phyloP scores from a whole-genome alignment of 2,797 vertebrate genomes.

The Tachyglossus aculeatus region DNA sequence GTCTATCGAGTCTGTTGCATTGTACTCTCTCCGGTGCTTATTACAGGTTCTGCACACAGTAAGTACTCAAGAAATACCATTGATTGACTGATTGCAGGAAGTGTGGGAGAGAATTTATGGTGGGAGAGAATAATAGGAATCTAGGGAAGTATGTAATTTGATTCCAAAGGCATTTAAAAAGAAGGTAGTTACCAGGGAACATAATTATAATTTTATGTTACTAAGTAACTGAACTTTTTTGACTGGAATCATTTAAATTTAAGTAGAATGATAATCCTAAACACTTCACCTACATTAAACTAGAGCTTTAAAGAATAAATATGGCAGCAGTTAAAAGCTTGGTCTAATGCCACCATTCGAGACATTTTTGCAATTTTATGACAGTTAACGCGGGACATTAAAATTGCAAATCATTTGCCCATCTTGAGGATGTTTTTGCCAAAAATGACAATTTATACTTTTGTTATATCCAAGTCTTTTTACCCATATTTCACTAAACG shows the following conservation, averaged over 20 bases:
- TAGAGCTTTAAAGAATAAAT: conserved; percentile 35
- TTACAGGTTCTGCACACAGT: too few species aligned
- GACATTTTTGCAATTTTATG: conserved; percentile 25
- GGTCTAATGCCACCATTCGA: conserved; percentile 46
- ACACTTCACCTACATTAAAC: conserved; percentile 33
- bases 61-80: too few species aligned
- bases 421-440: conserved; percentile 5
- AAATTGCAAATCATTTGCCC: conserved; percentile 3
- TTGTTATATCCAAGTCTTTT: neutral
- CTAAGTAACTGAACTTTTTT: conserved; percentile 61
- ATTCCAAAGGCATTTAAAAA: conserved; percentile 52
- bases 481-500: neutral
- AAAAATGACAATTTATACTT: too few species aligned
- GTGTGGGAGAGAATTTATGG: too few species aligned
- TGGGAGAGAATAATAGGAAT: conserved; percentile 38
- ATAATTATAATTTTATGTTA: conserved; percentile 64
- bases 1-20: too few species aligned
- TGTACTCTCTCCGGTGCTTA: too few species aligned
- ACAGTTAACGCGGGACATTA: conserved; percentile 9
- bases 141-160: conserved; percentile 54
- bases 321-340: conserved; percentile 40
- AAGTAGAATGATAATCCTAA: conserved; percentile 51
- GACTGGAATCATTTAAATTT: conserved; percentile 33
- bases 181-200: conserved; percentile 48
- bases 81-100: too few species aligned